Base-by-base conservation (phyloP, 2,797 vertebrate genomes). In the Botia almorhae region DNA sequence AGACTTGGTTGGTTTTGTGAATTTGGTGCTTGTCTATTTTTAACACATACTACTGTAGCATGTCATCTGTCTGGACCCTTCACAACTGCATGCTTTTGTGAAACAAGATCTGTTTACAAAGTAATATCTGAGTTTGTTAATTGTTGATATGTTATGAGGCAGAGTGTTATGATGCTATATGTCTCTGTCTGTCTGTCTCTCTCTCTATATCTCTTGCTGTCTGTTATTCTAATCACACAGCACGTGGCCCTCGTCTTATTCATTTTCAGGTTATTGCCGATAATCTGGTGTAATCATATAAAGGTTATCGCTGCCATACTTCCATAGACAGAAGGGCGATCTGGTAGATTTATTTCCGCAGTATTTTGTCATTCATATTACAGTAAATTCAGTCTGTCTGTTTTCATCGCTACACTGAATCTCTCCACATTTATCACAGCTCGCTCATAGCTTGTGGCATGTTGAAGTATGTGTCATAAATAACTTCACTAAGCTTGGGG, bases 401-500 rank as follows among this genome's bases (percentile, higher is more conserved):
- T 14, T 84, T 46, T 63, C 33, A 70, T 73, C 72, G 74, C 69
- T 74, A 70, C 74, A 70, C 36, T 16, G 67, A 33, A 73, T 84
- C 73, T 69, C 55, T 77, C 50, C 43, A 55, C 64, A 68, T 71
- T 64, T 74, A 72, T 65, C 77, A 81, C 46, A 39, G 19, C 72
- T 19, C 46, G 36, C 55, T 68, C 56, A 63, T 69, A 79, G 71
- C 83, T 71, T 63, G 63, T 69, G 72, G 46, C 81, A 29, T 48
- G 46, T 61, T 79, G 65, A 85, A 84, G 50, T 76, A 53, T 50
- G 23, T 26, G 73, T 83, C 76, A 79, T 70, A 82, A 86, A 83
- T 85, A 82, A 83, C 68, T 77, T 82, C 50, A 56, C 46, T 46
- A 65, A 78, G 51, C 26, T 68, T 50, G 8, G 29, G 55, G 77